These are phyloP conservation scores for Zosterops japonicus DNA, from an alignment of 2,113 vertebrate species.

Conservation along the genomic window DNA sequence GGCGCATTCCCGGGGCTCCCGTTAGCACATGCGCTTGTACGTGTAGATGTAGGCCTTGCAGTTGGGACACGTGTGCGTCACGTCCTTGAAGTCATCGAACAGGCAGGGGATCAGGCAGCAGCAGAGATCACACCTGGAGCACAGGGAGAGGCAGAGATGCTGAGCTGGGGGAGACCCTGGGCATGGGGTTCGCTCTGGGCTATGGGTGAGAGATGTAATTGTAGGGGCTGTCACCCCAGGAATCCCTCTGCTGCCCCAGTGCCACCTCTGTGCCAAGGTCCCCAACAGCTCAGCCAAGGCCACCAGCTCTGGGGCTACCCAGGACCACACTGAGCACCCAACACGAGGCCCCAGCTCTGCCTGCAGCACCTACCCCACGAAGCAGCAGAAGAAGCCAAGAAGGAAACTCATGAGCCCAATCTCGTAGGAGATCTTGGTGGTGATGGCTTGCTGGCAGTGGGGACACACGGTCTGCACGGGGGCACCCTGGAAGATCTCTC, in stretches of 20 bases:
- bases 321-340: background rate
- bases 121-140: slow-evolving; percentile 90
- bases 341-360: accelerated
- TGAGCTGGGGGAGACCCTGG: background rate
- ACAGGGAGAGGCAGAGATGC: background rate
- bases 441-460: slow-evolving; percentile 96
- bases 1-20: background rate
- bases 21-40: slow-evolving; percentile 97
- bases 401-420: slow-evolving; percentile 96
- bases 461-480: slow-evolving; percentile 96
- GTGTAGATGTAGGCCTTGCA: slow-evolving; percentile 99
- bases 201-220: accelerated
- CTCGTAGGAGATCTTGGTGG: slow-evolving; percentile 91
- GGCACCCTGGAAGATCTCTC: slow-evolving; percentile 92
- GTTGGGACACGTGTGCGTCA: slow-evolving; percentile 96
- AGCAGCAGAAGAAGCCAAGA: slow-evolving; percentile 96
- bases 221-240: background rate
- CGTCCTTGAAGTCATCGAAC: slow-evolving; percentile 97
- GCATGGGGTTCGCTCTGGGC: accelerated
- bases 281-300: background rate
- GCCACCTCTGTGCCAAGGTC: background rate
- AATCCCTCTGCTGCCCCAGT: background rate
- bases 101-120: slow-evolving; percentile 97
- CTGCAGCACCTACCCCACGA: slow-evolving; percentile 84
- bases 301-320: background rate